Conservation (phyloP, 2,113 vertebrate genomes). For the Tachuris rubrigastra region DNA sequence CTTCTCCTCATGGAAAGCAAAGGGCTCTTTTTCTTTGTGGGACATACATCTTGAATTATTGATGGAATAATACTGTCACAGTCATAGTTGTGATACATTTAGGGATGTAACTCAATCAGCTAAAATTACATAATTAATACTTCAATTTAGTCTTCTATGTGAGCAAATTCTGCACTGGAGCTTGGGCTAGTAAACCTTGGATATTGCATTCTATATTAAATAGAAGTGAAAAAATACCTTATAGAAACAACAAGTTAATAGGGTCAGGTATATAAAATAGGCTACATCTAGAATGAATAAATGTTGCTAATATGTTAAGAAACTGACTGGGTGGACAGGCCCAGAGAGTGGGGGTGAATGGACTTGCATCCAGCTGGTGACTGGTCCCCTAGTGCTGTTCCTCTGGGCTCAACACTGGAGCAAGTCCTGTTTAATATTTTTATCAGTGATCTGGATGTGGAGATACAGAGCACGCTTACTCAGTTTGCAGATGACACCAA, state of each 20-base stretch:
- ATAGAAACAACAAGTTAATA: not conserved
- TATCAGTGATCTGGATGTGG: not conserved
- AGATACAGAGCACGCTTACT: not conserved
- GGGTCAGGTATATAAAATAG: not conserved
- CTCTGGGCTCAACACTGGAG: not conserved
- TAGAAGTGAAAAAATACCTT: not conserved
- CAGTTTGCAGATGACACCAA: not conserved
- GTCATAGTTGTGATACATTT: not conserved
- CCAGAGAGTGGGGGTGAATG: not conserved
- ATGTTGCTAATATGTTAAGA: not conserved
- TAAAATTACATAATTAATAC: not conserved
- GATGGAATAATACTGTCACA: not conserved
- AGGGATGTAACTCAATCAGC: not conserved
- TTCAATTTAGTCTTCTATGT: not conserved
- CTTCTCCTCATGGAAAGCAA: not conserved
- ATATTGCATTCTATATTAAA: not conserved
- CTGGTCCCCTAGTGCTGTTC: fast-evolving
- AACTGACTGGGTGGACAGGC: fast-evolving
- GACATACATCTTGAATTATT: not conserved
- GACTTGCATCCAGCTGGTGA: not conserved
- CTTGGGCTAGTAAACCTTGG: not conserved
- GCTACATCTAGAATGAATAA: not conserved
- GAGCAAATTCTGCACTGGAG: not conserved
- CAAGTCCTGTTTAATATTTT: not conserved
- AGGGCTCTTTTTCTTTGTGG: not conserved